phyloP scores from a whole-genome alignment of 2,113 vertebrate genomes.

The Gnathonemus longibarbis region DNA sequence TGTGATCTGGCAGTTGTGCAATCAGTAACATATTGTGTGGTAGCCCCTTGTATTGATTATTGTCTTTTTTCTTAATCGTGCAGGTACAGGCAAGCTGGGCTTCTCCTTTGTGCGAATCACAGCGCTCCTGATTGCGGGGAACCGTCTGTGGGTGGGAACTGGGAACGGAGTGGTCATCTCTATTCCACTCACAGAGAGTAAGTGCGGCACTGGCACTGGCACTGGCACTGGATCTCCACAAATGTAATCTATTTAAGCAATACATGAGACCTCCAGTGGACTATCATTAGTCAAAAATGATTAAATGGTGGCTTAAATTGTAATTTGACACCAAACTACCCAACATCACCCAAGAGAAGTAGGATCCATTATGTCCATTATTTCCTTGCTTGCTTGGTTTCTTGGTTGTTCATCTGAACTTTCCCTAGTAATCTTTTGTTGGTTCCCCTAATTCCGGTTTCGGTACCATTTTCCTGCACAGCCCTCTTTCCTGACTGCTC shows the following conservation, averaged over 20 bases:
- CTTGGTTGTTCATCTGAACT: neutral
- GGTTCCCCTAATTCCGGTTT: neutral
- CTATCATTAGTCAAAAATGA: neutral
- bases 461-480: neutral
- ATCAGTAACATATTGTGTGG: neutral
- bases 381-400: neutral
- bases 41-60: neutral
- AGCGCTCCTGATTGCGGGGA: constrained; percentile 86
- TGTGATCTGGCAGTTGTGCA: neutral
- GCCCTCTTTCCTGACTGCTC: neutral
- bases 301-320: neutral
- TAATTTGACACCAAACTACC: neutral
- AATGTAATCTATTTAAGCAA: neutral
- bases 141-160: constrained; percentile 93
- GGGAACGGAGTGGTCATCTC: constrained; percentile 97
- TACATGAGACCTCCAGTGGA: constrained; percentile 20
- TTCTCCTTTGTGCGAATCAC: constrained; percentile 98
- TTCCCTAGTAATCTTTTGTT: neutral
- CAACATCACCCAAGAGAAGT: neutral
- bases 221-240: neutral
- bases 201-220: constrained; percentile 31
- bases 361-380: neutral
- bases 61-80: neutral
- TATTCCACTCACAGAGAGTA: constrained; percentile 93
- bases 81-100: constrained; percentile 92